Base-by-base conservation (phyloP, 2,888 invertebrate genomes). In the Aplocera efformata region DNA sequence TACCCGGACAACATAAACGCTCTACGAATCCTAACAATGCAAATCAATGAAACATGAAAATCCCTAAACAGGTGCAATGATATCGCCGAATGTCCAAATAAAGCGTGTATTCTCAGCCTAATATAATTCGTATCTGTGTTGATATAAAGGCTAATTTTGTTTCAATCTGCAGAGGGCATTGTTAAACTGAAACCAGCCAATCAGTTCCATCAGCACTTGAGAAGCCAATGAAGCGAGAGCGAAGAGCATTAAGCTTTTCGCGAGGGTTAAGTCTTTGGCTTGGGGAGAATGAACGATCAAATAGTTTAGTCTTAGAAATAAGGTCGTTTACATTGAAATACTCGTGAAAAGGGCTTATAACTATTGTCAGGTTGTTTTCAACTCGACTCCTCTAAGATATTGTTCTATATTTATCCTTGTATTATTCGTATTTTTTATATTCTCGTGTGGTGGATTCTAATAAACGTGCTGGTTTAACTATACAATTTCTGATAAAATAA, bases 191-290 rank as follows among this genome's bases (percentile, higher is more conserved):
- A 79, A 72, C 76, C 72, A 80, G 80, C 79, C 86, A 88, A 88
- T 88, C 86, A 82, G 79, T 80, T 76, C 77, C 73, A 83, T 83
- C 85, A 77, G 70, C 78, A 79, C 86, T 86, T 75, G 77, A 79
- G 79, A 72, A 75, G 60, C 74, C 84, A 77, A 85, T 86, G 86
- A 82, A 80, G 75, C 80, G 83, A 62, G 64, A 17, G 13, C 13
- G 13, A 17, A 17, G 13, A 17, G 5, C 55, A 63, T 83, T 84
- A 85, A 77, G 66, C 77, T 60, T 63, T 71, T 67, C 61, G 68
- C 64, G 75, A 76, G 78, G 83, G 85, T 81, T 84, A 83, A 83
- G 73, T 79, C 73, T 74, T 77, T 72, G 27, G 33, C 8, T 10
- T 27, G 10, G 8, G 29, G 7, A 7, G 3, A 29, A 23, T 11